Evolutionary conservation across 2,888 invertebrate species (phyloP), one percentile per base, ranked within the genome.

Genomic region (Andrena marginata): DNA sequence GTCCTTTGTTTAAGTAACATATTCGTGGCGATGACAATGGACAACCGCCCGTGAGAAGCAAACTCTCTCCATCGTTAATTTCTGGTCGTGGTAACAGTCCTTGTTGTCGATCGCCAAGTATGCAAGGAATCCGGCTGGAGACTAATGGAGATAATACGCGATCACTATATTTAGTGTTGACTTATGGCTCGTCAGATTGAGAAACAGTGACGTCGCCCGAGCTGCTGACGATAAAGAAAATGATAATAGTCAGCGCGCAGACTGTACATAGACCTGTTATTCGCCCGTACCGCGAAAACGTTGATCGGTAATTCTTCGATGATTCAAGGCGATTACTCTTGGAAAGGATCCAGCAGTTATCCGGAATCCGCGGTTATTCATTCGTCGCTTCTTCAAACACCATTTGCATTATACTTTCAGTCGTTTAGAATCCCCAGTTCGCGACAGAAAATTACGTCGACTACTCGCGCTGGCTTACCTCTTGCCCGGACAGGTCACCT

Each of bases 131-230:
- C 82, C 77, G 31, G 74, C 13, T 29, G 23, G 76, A 72, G 72
- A 60, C 42, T 31, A n/a, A n/a, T n/a, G 67, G 48, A 65, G 67
- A 80, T 82, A 83, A 81, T 83, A 85, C 82, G 83, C 75, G 78
- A 85, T 82, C 67, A 85, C 85, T 90, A 89, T 88, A 87, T 90
- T 89, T 87, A 86, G 85, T 85, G 87, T 81, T 89, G 86, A 86
- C 80, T 85, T 84, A 71, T 71, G 80, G 74, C 81, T 80, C 76
- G 73, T 68, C 65, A 68, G 70, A 79, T 60, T 56, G 68, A 79
- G 79, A 77, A 74, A 81, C 76, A 71, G 82, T 84, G 78, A 84
- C 81, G 81, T 89, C 51, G 78, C 70, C 63, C 35, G 64, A 81
- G 82, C 79, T 79, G 81, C 69, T 86, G 74, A 84, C 63, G 77